Evolutionary conservation across 2,113 vertebrate genomes (phyloP).

Genomic region (Percina caprodes): DNA sequence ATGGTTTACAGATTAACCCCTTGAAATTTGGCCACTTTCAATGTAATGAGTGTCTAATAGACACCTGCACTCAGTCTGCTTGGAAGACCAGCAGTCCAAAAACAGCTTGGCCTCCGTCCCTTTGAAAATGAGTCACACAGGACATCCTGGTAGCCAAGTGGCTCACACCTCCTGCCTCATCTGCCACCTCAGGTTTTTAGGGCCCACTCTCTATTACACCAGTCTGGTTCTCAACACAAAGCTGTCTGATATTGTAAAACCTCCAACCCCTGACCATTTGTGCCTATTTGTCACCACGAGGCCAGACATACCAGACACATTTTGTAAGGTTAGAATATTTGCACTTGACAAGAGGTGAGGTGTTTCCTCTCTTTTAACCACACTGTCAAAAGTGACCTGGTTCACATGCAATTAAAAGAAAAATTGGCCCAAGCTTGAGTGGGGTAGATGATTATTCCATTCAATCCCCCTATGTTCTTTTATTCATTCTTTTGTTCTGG

Average conservation of each 20-base stretch:
- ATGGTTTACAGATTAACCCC: conserved; percentile 61
- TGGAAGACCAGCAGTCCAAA: conserved; percentile 46
- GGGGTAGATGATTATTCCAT: conserved; percentile 60
- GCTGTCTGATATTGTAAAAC: conserved; percentile 66
- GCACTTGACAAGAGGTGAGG: conserved; percentile 18
- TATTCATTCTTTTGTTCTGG: conserved; percentile 67
- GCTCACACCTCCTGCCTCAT: conserved; percentile 72
- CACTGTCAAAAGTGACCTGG: conserved; percentile 42
- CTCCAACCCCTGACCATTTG: conserved; percentile 71
- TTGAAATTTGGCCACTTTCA: conserved; percentile 57
- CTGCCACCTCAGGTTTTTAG: conserved; percentile 70
- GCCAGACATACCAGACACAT: conserved; percentile 46
- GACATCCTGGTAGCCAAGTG: conserved; percentile 78
- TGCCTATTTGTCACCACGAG: conserved; percentile 45
- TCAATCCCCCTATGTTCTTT: conserved; percentile 56
- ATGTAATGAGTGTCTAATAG: conserved; percentile 55
- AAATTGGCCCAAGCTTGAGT: conserved; percentile 51
- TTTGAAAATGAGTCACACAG: conserved; percentile 78
- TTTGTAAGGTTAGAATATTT: conserved; percentile 27
- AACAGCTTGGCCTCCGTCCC: conserved; percentile 52
- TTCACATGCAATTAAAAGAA: conserved; percentile 63
- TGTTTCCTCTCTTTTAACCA: conserved; percentile 38
- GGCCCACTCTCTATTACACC: conserved; percentile 45
- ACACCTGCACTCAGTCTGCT: conserved; percentile 38
- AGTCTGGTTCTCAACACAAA: conserved; percentile 54